Evolutionary conservation across 2,113 vertebrate species (phyloP), one percentile per base, ranked within the genome.

Genomic region (Gracilinanus agilis): DNA sequence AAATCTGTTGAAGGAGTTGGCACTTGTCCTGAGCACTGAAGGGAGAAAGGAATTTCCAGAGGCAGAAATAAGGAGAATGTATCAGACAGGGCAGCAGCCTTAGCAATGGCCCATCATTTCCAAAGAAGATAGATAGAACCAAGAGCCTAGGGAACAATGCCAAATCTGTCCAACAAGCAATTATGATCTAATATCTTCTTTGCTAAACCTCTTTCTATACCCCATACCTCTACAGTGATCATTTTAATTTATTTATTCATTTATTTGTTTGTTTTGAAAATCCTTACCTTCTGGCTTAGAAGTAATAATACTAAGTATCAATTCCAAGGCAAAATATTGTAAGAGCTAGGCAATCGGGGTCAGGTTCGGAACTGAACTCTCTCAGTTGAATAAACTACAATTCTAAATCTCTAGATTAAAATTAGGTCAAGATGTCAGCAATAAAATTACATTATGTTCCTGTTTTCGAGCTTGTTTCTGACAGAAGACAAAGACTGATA

Each of bases 401-500:
- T 75, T 13, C 34, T n/a, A 75, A 75, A 75, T 75, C 1, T 13
- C 34, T 89, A 94, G 29, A 89, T 91, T 56, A 94, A 94, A 93
- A 58, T 49, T 89, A 93, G 93, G 83, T 25, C 40, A 97, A 95
- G 25, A 89, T 6, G 94, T 94, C 90, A 95, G 91, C 0, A 55
- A 94, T 16, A 92, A 91, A 94, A 91, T 29, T 12, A 94, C 16
- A 25, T 24, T 23, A 55, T 23, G 49, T 88, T 94, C 75, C 25
- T 92, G 54, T 67, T 94, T 89, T 49, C n/a, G 91, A 54, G 16
- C 24, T 34, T 93, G 25, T 54, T 94, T 23, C 89, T 95, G 54
- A 92, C 21, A 92, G 92, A 90, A 61, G 3, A 75, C 4, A 75
- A 16, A 75, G 34, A 75, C 4, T 75, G 61, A n/a, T 75, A n/a